Conservation (phyloP, 2,888 invertebrate genomes). For the Noctua comes region DNA sequence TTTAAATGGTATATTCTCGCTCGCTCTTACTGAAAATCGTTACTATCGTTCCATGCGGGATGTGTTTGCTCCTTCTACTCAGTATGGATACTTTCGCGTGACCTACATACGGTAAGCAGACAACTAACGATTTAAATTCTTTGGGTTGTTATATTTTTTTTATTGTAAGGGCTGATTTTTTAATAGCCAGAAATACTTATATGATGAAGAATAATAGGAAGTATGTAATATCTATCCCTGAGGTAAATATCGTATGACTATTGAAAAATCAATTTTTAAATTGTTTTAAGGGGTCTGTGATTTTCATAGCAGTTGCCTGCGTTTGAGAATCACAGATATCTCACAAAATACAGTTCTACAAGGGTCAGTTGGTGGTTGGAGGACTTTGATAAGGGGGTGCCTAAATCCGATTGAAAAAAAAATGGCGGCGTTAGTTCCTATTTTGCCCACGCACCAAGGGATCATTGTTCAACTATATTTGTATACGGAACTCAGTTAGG, state of each 20-base stretch:
- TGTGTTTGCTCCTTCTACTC: neutral
- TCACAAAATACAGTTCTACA: neutral
- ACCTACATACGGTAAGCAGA: too few relatives aligned
- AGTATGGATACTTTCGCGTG: neutral
- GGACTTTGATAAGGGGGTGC: neutral
- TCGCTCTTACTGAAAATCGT: neutral
- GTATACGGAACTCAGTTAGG: conserved; percentile 23
- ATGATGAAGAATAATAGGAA: neutral
- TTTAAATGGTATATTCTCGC: neutral
- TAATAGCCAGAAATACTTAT: neutral
- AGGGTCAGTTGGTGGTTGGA: neutral
- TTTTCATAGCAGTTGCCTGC: neutral
- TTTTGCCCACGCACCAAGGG: neutral
- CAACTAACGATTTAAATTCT: neutral
- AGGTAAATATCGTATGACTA: neutral
- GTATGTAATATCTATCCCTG: neutral
- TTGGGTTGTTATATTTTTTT: neutral
- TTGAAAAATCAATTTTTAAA: neutral
- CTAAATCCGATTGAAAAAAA: neutral
- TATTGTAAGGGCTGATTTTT: neutral
- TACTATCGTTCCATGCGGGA: neutral
- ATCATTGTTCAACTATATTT: conserved; percentile 16
- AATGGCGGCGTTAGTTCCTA: neutral
- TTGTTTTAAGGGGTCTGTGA: neutral
- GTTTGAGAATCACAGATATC: neutral